Conservation (phyloP, 2,113 vertebrate species). For the Ciconia maguari region DNA sequence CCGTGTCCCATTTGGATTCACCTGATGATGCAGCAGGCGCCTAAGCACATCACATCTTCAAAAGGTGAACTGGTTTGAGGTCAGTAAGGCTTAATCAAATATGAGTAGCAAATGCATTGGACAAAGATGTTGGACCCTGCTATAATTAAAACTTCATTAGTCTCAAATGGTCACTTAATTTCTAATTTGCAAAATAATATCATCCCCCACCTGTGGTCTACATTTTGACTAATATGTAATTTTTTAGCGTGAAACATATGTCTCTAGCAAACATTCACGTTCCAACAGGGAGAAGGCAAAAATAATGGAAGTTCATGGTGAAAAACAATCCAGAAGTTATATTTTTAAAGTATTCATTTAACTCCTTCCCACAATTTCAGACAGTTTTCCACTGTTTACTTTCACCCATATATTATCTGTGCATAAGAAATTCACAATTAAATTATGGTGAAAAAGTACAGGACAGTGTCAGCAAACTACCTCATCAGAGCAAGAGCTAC, state of each 20-base stretch:
- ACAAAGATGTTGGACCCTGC: background rate
- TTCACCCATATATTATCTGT: background rate
- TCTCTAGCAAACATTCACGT: background rate
- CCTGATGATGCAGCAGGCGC: background rate
- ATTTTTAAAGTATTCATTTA: background rate
- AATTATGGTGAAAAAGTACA: background rate
- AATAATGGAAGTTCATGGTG: background rate
- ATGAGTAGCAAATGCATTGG: background rate
- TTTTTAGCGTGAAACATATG: background rate
- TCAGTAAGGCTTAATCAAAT: background rate
- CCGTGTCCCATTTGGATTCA: background rate
- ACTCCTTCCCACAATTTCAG: background rate
- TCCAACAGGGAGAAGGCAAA: background rate
- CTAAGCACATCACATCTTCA: background rate
- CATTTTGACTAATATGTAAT: background rate
- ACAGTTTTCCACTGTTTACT: background rate
- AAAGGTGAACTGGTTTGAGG: background rate
- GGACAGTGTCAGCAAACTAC: background rate
- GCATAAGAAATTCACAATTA: background rate
- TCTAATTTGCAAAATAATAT: background rate
- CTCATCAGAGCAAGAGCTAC: background rate
- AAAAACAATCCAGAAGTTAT: background rate
- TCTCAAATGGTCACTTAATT: background rate
- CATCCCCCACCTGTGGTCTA: background rate
- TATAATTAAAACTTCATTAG: slow-evolving; percentile 21